Evolutionary conservation across 2,113 vertebrate species (phyloP), one percentile per base, ranked within the genome.

Genomic region (Paracanthobrama guichenoti): DNA sequence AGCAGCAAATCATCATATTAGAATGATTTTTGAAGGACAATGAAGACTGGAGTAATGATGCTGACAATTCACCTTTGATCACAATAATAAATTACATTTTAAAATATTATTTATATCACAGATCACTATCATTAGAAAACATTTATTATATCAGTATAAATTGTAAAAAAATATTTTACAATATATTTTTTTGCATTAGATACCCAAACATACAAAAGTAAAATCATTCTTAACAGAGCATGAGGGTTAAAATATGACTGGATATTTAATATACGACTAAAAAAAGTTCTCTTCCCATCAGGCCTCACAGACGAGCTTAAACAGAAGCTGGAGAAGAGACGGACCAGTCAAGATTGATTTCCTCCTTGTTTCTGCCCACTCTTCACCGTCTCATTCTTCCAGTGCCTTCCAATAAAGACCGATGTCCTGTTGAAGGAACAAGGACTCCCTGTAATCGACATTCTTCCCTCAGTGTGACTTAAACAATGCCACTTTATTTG

Each of bases 231-330:
- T 20, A 35, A 11, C 64, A 4, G 64, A 67, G 20, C 31, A 67
- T 35, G 64, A 67, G 0, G 64, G 64, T 67, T 16, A 39, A 11
- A 67, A 67, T 69, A 53, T 75, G 13, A 26, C 72, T 28, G 46
- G 3, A 28, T 75, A 53, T 53, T 31, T 28, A 75, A 75, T 10
- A 31, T 28, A 53, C 16, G 75, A 78, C 22, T 59, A 35, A 20
- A 55, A 6, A 35, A n/a, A n/a, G 39, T 39, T 71, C 22, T 83
- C 8, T 88, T 46, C 50, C n/a, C 64, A 57, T 46, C 93, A 91
- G 93, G 87, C 1, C 84, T 96, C 79, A 94, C 90, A 0, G 94
- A 95, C 18, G 95, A 97, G 79, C 93, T 97, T 20, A 93, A 94
- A 86, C 75, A 90, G 82, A 96, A 95, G 75, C 91, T 96, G 57